Conservation (phyloP, 2,888 invertebrate genomes). For the Volucella inanis region DNA sequence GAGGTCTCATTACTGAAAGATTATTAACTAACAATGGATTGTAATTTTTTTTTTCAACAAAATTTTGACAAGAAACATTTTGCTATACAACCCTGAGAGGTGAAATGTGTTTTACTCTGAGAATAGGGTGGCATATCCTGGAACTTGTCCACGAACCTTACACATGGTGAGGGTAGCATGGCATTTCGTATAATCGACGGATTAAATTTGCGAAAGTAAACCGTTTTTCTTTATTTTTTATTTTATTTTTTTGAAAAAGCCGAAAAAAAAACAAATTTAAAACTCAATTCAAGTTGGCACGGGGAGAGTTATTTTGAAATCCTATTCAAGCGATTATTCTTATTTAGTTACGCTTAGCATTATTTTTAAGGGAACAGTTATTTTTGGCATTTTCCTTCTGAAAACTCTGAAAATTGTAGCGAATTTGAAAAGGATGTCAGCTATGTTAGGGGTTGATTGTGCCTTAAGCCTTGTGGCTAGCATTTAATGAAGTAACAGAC, state of each 20-base stretch:
- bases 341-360: slow-evolving; percentile 62
- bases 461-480: slow-evolving; percentile 33
- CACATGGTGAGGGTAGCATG: slow-evolving; percentile 11
- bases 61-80: slow-evolving; percentile 38
- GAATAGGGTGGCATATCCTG: not conserved
- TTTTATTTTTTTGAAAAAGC: slow-evolving; percentile 8
- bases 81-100: slow-evolving; percentile 52
- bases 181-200: slow-evolving; percentile 14
- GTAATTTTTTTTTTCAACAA: slow-evolving; percentile 58
- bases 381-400: slow-evolving; percentile 38
- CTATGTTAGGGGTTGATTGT: slow-evolving; percentile 20
- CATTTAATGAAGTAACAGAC: slow-evolving; percentile 63
- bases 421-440: slow-evolving; percentile 27
- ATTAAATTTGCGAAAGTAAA: slow-evolving; percentile 41
- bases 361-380: slow-evolving; percentile 33
- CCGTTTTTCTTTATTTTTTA: slow-evolving; percentile 7
- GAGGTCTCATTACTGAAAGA: slow-evolving; percentile 71
- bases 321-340: slow-evolving; percentile 30
- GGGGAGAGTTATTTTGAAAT: slow-evolving; percentile 28
- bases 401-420: slow-evolving; percentile 49
- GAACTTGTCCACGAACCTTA: slow-evolving; percentile 19
- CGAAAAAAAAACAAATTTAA: slow-evolving; percentile 3
- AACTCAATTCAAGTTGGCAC: slow-evolving; percentile 23
- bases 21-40: slow-evolving; percentile 73
- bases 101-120: slow-evolving; percentile 37